A percentile compares a stretch with the other conserved stretches of the same genome.
These are phyloP conservation scores for Molorchus minor DNA, from an alignment of 2,888 invertebrate genomes.

Conservation along the genomic window DNA sequence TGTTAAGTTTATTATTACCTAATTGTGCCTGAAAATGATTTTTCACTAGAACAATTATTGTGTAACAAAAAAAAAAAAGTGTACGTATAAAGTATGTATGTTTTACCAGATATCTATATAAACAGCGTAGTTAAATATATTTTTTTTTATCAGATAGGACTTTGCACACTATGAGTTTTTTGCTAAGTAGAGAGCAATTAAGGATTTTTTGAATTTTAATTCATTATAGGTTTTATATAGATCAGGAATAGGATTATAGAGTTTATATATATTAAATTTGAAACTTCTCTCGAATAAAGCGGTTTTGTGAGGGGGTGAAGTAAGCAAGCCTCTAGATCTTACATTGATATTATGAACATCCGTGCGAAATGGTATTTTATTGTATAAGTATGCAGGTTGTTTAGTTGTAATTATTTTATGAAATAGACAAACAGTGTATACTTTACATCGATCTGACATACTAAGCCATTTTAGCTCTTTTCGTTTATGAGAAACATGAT, in stretches of 20 bases:
- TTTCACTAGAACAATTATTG: not conserved
- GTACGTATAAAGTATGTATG: not conserved
- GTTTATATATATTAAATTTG: not conserved
- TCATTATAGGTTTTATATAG: too few species aligned
- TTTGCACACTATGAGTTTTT: too few species aligned
- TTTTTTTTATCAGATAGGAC: too few species aligned
- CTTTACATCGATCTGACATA: not conserved
- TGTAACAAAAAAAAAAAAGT: not conserved
- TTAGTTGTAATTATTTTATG: not conserved
- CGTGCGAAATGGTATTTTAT: not conserved
- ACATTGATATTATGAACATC: not conserved
- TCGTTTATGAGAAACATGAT: not conserved
- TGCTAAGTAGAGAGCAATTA: too few species aligned
- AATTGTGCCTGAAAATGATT: not conserved
- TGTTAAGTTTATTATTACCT: not conserved
- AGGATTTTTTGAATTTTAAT: too few species aligned
- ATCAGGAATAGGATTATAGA: too few species aligned
- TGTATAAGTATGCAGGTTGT: not conserved
- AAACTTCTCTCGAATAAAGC: not conserved
- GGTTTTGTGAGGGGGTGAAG: not conserved
- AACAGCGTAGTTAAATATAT: too few species aligned
- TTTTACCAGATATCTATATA: not conserved
- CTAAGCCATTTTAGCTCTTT: not conserved
- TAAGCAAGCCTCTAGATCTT: not conserved
- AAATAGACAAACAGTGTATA: not conserved